Evolutionary conservation across 2,797 vertebrate species (phyloP).

Genomic region (Masticophis lateralis): DNA sequence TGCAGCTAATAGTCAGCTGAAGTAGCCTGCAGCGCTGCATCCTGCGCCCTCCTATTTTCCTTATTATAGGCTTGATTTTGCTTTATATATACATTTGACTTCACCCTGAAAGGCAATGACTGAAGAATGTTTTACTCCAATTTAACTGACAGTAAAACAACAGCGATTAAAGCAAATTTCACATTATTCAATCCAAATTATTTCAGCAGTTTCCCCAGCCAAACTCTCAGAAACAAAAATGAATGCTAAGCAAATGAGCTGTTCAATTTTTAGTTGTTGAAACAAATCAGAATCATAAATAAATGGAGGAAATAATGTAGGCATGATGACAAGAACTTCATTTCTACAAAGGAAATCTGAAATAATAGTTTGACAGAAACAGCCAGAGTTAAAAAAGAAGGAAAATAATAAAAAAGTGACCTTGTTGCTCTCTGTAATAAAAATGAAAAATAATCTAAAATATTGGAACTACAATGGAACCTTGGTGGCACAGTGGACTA

Average conservation of each 20-base stretch:
- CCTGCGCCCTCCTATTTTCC: neutral
- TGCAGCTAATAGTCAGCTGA: too few species aligned
- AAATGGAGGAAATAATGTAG: neutral
- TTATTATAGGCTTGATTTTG: neutral
- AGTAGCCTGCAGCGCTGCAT: too few species aligned
- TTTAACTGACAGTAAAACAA: neutral
- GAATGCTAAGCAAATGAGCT: neutral
- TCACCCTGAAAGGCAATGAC: neutral
- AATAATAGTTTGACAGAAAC: neutral
- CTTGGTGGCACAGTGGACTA: too few species aligned
- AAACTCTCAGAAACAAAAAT: neutral
- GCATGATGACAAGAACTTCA: conserved; percentile 2
- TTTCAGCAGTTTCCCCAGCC: neutral
- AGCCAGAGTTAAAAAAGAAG: neutral
- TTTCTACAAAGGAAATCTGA: conserved; percentile 15
- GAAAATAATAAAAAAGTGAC: neutral
- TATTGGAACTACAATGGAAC: neutral
- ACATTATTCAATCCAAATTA: neutral
- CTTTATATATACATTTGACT: neutral
- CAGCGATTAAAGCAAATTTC: neutral
- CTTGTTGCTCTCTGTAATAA: neutral
- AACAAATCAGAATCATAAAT: conserved; percentile 17
- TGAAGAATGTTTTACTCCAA: neutral
- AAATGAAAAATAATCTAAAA: neutral
- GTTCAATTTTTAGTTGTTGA: conserved; percentile 12